Evolutionary conservation across 2,888 invertebrate genomes (phyloP).

Genomic region (Drosophila putrida): DNA sequence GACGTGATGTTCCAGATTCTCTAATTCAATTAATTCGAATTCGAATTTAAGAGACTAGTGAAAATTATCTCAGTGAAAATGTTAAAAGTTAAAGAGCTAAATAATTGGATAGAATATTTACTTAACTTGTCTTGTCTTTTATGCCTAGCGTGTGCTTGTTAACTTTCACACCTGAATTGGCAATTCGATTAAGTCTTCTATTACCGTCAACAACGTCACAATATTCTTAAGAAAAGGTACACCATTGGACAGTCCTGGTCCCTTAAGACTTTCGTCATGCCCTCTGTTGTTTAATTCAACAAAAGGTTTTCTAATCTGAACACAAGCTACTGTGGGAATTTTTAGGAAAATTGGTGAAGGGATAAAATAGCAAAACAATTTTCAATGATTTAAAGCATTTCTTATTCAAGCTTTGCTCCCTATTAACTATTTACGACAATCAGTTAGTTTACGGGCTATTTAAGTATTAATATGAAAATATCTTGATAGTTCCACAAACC

Average conservation of each 20-base stretch:
- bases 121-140: not conserved
- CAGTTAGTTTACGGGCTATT: slow-evolving; percentile 3
- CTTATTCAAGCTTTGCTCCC: not conserved
- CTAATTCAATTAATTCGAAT: slow-evolving; percentile 1
- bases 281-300: not conserved
- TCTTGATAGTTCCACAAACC: not conserved
- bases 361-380: not conserved
- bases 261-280: not conserved
- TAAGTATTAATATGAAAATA: not conserved
- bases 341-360: slow-evolving; percentile 3
- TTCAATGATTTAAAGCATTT: not conserved
- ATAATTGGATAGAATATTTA: not conserved
- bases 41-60: not conserved
- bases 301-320: slow-evolving; percentile 9
- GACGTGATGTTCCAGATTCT: not conserved
- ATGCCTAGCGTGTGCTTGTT: slow-evolving; percentile 9
- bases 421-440: slow-evolving; percentile 1
- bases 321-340: not conserved
- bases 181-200: slow-evolving; percentile 66
- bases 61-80: not conserved
- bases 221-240: slow-evolving; percentile 7
- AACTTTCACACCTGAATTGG: slow-evolving; percentile 60
- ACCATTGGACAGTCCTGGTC: slow-evolving; percentile 1
- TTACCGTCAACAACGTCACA: slow-evolving; percentile 37
- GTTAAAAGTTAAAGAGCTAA: not conserved